Evolutionary conservation across 2,888 invertebrate genomes (phyloP).

Genomic region (Chrysodeixis includens): DNA sequence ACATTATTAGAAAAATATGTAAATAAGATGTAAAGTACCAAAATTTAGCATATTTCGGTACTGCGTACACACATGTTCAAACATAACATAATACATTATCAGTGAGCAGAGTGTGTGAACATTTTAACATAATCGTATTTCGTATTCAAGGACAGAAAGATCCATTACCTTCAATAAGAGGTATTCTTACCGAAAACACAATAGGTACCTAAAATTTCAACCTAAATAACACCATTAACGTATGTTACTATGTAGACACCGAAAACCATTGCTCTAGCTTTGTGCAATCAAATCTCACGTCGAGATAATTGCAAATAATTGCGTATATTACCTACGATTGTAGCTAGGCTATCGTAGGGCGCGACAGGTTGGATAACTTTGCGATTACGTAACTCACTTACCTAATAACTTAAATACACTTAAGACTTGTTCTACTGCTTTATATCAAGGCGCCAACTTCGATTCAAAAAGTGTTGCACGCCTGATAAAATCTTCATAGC

Average conservation of each 20-base stretch:
- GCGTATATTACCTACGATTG: conserved; percentile 29
- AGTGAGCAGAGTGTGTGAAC: background rate
- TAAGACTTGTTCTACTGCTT: conserved; percentile 38
- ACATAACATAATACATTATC: background rate
- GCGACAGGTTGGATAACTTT: conserved; percentile 64
- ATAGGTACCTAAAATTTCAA: conserved; percentile 1
- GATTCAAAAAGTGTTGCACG: conserved; percentile 30
- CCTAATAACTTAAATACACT: conserved; percentile 60
- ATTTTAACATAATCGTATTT: background rate
- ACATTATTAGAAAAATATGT: background rate
- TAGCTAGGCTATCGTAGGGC: conserved; percentile 31
- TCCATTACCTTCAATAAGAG: background rate
- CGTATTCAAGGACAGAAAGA: background rate
- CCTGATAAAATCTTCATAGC: conserved; percentile 46
- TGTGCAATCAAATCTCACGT: conserved; percentile 36
- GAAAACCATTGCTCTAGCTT: conserved; percentile 13
- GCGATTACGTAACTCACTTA: conserved; percentile 64
- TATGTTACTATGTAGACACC: conserved; percentile 2
- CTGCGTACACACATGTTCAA: background rate
- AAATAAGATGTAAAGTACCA: background rate
- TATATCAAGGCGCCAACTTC: conserved; percentile 27
- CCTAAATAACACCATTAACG: background rate
- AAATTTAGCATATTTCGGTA: background rate
- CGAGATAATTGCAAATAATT: conserved; percentile 42
- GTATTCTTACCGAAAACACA: conserved; percentile 6